Percentiles rank a stretch among this genome's conserved stretches.
phyloP scores from a whole-genome alignment of 2,888 invertebrate species.

The Monochamus alternatus region DNA sequence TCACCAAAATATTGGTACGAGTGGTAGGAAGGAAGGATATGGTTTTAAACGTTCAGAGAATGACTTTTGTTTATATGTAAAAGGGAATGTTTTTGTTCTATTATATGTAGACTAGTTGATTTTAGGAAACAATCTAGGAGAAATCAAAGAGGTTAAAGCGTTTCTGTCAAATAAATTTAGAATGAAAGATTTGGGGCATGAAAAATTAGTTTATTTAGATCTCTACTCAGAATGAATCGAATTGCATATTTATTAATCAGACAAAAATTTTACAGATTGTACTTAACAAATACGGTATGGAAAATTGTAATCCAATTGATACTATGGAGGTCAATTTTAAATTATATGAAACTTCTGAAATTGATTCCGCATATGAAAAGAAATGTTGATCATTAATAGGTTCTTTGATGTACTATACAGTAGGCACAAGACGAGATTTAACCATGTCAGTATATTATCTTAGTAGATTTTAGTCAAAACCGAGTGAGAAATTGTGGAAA shows the following conservation, averaged over 20 bases:
- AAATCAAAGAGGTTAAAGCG: background rate
- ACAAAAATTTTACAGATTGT: background rate
- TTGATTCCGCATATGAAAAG: background rate
- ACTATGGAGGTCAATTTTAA: too few relatives aligned
- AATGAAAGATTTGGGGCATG: background rate
- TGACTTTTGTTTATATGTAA: too few relatives aligned
- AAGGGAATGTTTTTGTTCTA: too few relatives aligned
- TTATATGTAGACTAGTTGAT: background rate
- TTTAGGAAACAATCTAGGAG: conserved; percentile 13
- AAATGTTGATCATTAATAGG: background rate
- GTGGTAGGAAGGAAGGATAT: conserved; percentile 40
- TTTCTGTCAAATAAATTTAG: background rate
- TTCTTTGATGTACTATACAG: background rate
- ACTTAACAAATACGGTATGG: background rate
- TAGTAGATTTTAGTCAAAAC: background rate
- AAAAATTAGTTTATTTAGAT: background rate
- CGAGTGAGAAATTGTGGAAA: too few relatives aligned
- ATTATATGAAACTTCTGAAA: background rate
- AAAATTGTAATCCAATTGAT: background rate
- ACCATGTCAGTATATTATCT: background rate
- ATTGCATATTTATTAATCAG: background rate
- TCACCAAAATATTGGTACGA: conserved; percentile 31
- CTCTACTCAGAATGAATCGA: background rate
- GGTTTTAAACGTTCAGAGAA: background rate
- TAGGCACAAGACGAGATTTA: background rate